These are phyloP conservation scores for Cephonodes hylas DNA, from an alignment of 2,888 invertebrate species.

Conservation along the genomic window DNA sequence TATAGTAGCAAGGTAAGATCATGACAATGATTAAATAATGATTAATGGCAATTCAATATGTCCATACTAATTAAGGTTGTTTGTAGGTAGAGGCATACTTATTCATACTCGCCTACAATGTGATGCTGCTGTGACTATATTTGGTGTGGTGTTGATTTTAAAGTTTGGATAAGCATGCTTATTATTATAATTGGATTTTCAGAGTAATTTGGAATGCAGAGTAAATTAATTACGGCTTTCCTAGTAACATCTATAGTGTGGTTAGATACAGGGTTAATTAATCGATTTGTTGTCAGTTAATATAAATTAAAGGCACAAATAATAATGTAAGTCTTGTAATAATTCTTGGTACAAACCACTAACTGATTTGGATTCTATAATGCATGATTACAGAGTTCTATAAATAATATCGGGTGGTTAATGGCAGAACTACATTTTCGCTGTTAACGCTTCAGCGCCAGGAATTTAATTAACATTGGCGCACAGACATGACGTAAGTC, in stretches of 20 bases:
- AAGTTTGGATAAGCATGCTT: not conserved
- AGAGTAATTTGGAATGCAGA: too few relatives aligned
- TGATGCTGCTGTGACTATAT: not conserved
- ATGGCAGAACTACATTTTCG: not conserved
- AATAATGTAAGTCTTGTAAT: too few relatives aligned
- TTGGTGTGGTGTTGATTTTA: not conserved
- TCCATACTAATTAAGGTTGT: not conserved
- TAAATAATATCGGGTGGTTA: not conserved
- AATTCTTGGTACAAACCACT: too few relatives aligned
- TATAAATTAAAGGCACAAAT: too few relatives aligned
- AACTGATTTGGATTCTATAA: not conserved
- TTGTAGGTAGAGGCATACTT: not conserved
- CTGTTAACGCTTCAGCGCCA: not conserved
- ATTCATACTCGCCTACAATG: not conserved
- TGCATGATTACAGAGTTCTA: not conserved
- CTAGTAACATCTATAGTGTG: too few relatives aligned
- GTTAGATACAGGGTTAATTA: too few relatives aligned
- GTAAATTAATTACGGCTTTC: too few relatives aligned
- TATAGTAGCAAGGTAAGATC: not conserved
- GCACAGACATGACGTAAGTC: constrained; percentile 1
- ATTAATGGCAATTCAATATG: not conserved
- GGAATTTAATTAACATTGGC: not conserved
- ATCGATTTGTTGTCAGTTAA: too few relatives aligned
- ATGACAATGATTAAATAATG: not conserved
- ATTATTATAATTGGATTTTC: not conserved